Evolutionary conservation across 2,113 vertebrate species (phyloP), one percentile per base, ranked within the genome.

Genomic region (Amia ocellicauda): DNA sequence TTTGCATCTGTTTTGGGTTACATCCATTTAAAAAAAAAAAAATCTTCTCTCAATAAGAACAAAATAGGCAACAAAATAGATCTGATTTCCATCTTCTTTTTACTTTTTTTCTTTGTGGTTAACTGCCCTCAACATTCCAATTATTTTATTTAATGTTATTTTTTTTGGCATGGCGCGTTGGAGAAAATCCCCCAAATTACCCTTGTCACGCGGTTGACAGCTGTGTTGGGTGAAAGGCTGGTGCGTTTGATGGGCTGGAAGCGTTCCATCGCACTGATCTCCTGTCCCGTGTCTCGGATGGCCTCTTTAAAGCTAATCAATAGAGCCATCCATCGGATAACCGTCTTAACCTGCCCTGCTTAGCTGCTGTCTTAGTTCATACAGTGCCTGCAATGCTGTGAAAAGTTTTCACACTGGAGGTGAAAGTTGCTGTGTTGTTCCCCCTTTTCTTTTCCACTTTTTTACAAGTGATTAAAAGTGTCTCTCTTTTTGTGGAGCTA

Each of bases 181-280:
- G 64, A 79, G 83, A 86, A 88, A 89, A 86, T 87, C 84, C 86
- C 83, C 82, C 76, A 86, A 88, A 90, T 89, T 90, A 86, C 73
- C 68, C 80, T 75, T 85, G 79, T 86, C 83, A 84, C 81, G 73
- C 71, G 68, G 69, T 78, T 80, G 80, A 81, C 81, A 81, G 74
- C 65, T 42, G 43, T 69, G 76, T 73, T 70, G 69, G 61, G 74
- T 77, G 78, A 86, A 83, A 77, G 74, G 72, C 84, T 82, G 78
- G 71, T 57, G 58, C 27, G 59, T 80, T 83, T 84, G 72, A 78
- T 66, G 63, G 76, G 76, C 73, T 87, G 85, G 83, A 86, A 70
- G 36, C 47, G 60, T 78, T 85, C 85, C 86, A 85, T 81, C 60
- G 76, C 74, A 83, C 78, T 80, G 82, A 85, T 84, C 82, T 84